Evolutionary conservation across 2,888 invertebrate species (phyloP).

Genomic region (Drosophila mimetica): DNA sequence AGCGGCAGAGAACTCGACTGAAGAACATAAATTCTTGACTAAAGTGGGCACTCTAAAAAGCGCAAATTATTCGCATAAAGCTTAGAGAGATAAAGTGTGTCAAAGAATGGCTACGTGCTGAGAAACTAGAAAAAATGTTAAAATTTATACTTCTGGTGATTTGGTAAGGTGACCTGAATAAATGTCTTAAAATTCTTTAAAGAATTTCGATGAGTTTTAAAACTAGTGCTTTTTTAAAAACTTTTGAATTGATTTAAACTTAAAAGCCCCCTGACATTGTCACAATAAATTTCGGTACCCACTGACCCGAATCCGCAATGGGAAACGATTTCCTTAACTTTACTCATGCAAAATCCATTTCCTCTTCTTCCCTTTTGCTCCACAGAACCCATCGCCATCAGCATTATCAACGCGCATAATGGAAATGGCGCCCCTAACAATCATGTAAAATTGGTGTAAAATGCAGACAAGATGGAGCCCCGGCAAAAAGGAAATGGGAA

Average conservation of each 20-base stretch:
- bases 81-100: constrained; percentile 1
- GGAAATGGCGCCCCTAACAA: constrained; percentile 66
- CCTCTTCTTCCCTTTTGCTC: constrained; percentile 4
- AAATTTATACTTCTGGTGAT: neutral
- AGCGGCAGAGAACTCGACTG: neutral
- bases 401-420: constrained; percentile 48
- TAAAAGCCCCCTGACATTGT: neutral
- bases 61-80: neutral
- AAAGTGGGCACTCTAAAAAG: neutral
- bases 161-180: neutral
- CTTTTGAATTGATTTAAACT: neutral
- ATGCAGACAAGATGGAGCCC: constrained; percentile 36
- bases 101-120: neutral
- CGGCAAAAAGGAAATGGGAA: constrained; percentile 41
- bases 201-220: no score
- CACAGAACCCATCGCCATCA: constrained; percentile 12
- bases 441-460: constrained; percentile 68
- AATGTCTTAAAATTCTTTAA: no score
- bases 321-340: constrained; percentile 33
- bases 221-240: neutral
- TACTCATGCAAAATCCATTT: constrained; percentile 38
- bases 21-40: neutral
- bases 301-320: constrained; percentile 28
- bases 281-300: constrained; percentile 1
- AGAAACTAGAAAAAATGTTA: neutral